Percentiles rank a stretch among this genome's conserved stretches.
These are phyloP conservation scores for Chloroceryle amazona DNA, from an alignment of 2,797 vertebrate species.

Conservation along the genomic window DNA sequence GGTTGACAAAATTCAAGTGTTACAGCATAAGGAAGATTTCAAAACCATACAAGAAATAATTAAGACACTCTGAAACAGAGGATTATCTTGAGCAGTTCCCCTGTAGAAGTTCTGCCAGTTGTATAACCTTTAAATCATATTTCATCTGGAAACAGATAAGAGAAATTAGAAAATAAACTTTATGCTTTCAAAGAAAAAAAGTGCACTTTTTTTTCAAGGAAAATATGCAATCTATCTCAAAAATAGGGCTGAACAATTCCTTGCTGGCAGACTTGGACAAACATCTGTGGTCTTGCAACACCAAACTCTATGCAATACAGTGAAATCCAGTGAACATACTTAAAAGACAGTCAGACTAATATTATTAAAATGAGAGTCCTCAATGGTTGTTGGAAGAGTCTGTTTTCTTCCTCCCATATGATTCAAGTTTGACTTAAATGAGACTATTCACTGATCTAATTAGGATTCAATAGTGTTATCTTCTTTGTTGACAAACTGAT, in stretches of 20 bases:
- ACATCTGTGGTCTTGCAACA: not conserved
- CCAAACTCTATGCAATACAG: not conserved
- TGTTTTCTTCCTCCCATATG: constrained; percentile 36
- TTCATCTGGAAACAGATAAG: not conserved
- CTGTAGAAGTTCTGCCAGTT: not conserved
- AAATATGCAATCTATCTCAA: not conserved
- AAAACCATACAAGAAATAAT: not conserved
- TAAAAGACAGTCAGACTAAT: not conserved
- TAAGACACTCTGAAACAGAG: not conserved
- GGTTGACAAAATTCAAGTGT: not conserved
- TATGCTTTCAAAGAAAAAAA: not conserved
- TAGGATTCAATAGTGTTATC: constrained; percentile 31
- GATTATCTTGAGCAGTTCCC: not conserved
- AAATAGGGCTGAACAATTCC: not conserved
- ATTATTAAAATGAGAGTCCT: not conserved
- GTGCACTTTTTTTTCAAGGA: not conserved
- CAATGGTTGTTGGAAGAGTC: not conserved
- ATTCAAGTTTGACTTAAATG: not conserved
- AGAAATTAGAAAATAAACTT: not conserved
- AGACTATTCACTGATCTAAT: constrained; percentile 27
- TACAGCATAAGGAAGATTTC: not conserved
- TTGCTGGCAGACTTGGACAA: not conserved
- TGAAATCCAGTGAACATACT: not conserved
- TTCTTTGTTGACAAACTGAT: not conserved
- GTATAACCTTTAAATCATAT: not conserved